Evolutionary conservation across 2,888 invertebrate species (phyloP).

Genomic region (Harmothoe impar): DNA sequence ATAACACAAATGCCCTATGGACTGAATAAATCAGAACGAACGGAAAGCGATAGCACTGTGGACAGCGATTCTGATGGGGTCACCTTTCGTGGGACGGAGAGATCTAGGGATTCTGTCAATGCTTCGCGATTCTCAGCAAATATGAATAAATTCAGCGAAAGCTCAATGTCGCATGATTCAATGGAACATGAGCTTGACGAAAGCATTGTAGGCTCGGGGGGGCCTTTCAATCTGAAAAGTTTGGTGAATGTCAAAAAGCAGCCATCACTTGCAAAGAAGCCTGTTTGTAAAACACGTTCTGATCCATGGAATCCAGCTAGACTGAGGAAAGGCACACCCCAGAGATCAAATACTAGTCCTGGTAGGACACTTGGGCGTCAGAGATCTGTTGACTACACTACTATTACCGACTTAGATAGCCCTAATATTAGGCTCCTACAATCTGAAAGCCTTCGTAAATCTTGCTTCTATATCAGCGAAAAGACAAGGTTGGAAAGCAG

Average conservation of each 20-base stretch:
- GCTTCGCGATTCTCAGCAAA: not conserved
- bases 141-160: not conserved
- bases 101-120: not conserved
- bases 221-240: not conserved
- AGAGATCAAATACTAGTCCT: constrained; percentile 27
- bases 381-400: not conserved
- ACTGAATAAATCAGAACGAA: not conserved
- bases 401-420: not conserved
- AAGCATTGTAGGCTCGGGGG: not conserved
- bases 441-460: constrained; percentile 59
- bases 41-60: constrained; percentile 38
- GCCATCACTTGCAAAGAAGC: not conserved
- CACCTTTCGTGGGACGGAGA: not conserved
- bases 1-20: constrained; percentile 28
- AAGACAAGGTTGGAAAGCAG: constrained; percentile 38
- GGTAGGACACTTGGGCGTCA: not conserved
- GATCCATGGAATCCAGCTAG: constrained; percentile 19
- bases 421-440: constrained; percentile 22
- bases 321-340: not conserved
- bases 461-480: constrained; percentile 62
- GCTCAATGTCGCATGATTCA: not conserved
- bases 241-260: not conserved
- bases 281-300: constrained; percentile 29
- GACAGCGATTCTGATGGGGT: constrained; percentile 40
- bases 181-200: not conserved